Percentiles rank a stretch among this genome's conserved stretches.
Conservation (phyloP, 2,797 vertebrate genomes). For the Characodon lateralis region DNA sequence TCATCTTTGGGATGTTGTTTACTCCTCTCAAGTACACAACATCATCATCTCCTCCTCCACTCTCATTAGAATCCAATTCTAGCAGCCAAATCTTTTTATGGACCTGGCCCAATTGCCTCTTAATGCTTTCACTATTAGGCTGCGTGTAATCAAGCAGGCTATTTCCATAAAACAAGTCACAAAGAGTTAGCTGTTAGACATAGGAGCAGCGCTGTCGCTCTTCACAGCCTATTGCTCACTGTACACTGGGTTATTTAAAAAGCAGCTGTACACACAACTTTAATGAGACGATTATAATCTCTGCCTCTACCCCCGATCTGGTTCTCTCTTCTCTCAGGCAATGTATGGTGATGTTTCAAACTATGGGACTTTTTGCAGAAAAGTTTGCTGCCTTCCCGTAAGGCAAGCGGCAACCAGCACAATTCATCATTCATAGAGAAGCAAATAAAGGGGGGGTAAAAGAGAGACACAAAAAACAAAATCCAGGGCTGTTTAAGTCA, state of each 20-base stretch:
- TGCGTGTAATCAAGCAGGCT: slow-evolving; percentile 74
- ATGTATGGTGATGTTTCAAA: slow-evolving; percentile 68
- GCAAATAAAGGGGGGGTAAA: slow-evolving; percentile 38
- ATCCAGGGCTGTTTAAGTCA: slow-evolving; percentile 75
- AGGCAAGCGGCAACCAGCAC: slow-evolving; percentile 63
- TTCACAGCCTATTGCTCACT: slow-evolving; percentile 59
- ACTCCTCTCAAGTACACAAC: slow-evolving; percentile 48
- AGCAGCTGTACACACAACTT: slow-evolving; percentile 63
- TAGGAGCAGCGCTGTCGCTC: slow-evolving; percentile 50
- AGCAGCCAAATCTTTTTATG: slow-evolving; percentile 48
- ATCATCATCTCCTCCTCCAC: slow-evolving; percentile 49
- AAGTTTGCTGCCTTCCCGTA: slow-evolving; percentile 71
- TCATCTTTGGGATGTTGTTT: slow-evolving; percentile 61
- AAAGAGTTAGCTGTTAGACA: slow-evolving; percentile 67
- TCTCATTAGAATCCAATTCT: slow-evolving; percentile 62
- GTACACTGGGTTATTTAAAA: slow-evolving; percentile 63
- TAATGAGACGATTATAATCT: slow-evolving; percentile 76
- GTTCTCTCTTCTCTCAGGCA: slow-evolving; percentile 42
- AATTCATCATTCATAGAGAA: slow-evolving; percentile 76
- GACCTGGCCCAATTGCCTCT: slow-evolving; percentile 62
- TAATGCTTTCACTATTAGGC: slow-evolving; percentile 61
- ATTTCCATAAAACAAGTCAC: slow-evolving; percentile 78
- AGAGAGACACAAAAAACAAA: slow-evolving; percentile 80
- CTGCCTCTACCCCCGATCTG: slow-evolving; percentile 58
- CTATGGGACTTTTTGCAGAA: slow-evolving; percentile 45